Conservation (phyloP, 2,113 vertebrate species). For the Rhineura floridana region DNA sequence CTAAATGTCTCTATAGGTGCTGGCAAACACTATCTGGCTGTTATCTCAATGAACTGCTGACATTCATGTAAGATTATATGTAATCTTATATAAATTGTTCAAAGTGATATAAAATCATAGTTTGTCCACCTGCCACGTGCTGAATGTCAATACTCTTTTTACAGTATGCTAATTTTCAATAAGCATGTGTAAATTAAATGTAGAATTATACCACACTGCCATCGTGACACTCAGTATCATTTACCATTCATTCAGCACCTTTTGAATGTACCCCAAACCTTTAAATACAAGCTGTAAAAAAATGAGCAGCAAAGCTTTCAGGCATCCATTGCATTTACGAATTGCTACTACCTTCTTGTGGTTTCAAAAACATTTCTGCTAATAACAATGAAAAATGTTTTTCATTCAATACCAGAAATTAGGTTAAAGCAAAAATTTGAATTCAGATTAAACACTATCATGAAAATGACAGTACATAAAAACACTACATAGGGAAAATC, state of each 20-base stretch:
- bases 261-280: neutral
- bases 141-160: neutral
- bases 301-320: conserved; percentile 27
- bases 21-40: too few species aligned
- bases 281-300: conserved; percentile 41
- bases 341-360: conserved; percentile 52
- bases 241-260: too few species aligned
- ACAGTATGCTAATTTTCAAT: neutral
- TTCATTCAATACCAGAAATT: conserved; percentile 24
- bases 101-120: neutral
- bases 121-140: neutral
- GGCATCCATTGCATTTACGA: neutral
- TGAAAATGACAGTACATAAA: neutral
- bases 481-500: conserved; percentile 12
- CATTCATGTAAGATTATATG: too few species aligned
- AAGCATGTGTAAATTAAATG: neutral
- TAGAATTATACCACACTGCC: neutral
- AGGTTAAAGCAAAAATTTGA: conserved; percentile 33
- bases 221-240: neutral
- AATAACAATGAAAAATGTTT: conserved; percentile 19
- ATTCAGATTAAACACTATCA: conserved; percentile 1
- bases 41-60: neutral
- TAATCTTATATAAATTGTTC: neutral
- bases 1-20: too few species aligned
- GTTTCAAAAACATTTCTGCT: conserved; percentile 28